These are phyloP conservation scores for Cinclus cinclus DNA, from an alignment of 2,113 vertebrate species.

Conservation along the genomic window DNA sequence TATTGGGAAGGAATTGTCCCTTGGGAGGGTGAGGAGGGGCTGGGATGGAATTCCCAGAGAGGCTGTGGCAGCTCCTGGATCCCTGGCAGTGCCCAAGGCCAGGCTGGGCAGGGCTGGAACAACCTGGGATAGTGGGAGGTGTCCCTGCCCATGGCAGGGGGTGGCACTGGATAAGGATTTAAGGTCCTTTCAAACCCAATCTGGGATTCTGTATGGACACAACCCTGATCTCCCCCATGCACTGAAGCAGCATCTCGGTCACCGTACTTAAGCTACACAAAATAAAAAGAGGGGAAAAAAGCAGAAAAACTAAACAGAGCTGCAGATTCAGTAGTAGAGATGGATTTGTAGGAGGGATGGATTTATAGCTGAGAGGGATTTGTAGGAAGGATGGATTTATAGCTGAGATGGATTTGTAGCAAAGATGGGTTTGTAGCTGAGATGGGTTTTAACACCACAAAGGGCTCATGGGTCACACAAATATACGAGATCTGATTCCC, in stretches of 20 bases:
- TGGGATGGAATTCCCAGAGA: neutral
- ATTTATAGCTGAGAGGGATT: neutral
- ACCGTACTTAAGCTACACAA: neutral
- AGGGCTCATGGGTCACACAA: neutral
- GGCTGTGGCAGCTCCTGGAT: neutral
- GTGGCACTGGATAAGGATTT: neutral
- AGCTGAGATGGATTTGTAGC: neutral
- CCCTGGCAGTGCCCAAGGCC: neutral
- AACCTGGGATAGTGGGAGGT: fast-evolving
- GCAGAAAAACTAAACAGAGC: neutral
- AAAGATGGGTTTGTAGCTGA: neutral
- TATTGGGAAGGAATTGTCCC: fast-evolving
- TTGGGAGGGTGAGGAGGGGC: neutral
- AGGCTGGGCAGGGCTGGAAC: neutral
- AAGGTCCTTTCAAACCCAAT: neutral
- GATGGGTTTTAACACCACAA: neutral
- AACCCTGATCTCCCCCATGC: neutral
- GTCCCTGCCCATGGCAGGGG: neutral
- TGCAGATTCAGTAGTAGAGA: neutral
- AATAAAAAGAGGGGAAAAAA: neutral
- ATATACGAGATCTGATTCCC: neutral
- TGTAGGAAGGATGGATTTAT: neutral
- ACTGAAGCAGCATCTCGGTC: neutral
- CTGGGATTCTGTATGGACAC: neutral
- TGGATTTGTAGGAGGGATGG: neutral